Base-by-base conservation (phyloP, 2,888 invertebrate genomes). In the Girardia tigrina region DNA sequence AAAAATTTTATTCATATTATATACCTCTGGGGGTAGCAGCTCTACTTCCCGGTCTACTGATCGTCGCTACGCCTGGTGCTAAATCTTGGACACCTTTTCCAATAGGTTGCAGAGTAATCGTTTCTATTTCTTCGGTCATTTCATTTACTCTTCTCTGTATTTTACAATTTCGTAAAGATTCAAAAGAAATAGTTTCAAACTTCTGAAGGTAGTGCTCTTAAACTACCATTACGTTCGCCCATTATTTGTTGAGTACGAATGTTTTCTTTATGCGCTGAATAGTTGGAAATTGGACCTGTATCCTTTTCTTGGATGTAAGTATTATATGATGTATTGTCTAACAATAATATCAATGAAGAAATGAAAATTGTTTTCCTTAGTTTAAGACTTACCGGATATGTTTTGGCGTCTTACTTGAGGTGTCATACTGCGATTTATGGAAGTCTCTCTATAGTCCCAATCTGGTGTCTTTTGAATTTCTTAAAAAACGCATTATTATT, bases 41-140 rank as follows among this genome's bases (percentile, higher is more conserved):
- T n/a, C 74, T 42, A 36, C 56, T 56, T 56, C 56, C 56, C 4
- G 56, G 56, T 56, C 56, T 56, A 56, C 56, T 56, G n/a, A 56
- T 20, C n/a, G 8, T 56, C 23, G 56, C n/a, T 20, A 56, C n/a
- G 4, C 26, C 74, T 8, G 36, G 74, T 1, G 42, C 76, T 75
- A 84, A 79, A 28, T 80, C 81, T 77, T 83, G 83, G 42, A 83
- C 79, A 26, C 83, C 84, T 1, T 81, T 81, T 28, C 84, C 84
- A 26, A 84, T 83, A 14, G 84, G 84, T 75, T 81, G 80, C 75
- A 84, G 80, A 69, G 81, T 80, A 77, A 84, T 82, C 12, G 82
- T 79, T 75, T 83, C 83, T 75, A 82, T 82, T 77, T 83, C 83
- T n/a, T 77, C 75, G 26, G 72, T 20, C 20, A 75, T 70, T 71